Evolutionary conservation across 2,113 vertebrate genomes (phyloP), one percentile per base, ranked within the genome.

Genomic region (Arizona elegans): DNA sequence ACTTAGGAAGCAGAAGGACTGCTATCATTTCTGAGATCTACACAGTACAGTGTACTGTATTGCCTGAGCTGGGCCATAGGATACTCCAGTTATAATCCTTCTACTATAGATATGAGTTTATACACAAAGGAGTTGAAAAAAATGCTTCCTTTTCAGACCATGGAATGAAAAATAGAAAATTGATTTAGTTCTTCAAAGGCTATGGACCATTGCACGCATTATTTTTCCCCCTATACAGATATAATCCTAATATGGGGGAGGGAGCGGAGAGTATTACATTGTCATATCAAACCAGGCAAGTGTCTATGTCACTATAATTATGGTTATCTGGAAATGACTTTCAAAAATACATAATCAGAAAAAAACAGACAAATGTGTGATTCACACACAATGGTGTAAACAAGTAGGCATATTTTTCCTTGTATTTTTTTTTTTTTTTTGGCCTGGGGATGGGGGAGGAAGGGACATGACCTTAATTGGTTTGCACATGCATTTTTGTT

Each of bases 401-500:
- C 54, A 50, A 9, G 54, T 85, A 58, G 47, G 50, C 50, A 92
- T 56, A 21, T 88, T 23, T 54, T 55, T 55, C 47, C 54, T 17
- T 7, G 58, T 21, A 59, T 43, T 81, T 43, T 81, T 81, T 81
- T 21, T 21, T 2, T 43, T 43, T 47, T 47, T 47, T 47, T 43
- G 43, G 43, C 75, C 8, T 8, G 33, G 17, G 33, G 75, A 3
- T 70, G 17, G 75, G 17, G 17, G 75, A 21, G 75, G 33, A 3
- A 81, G 75, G 38, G 75, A 81, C 75, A 81, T 43, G 33, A 43
- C 33, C 43, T 70, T 59, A 90, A 86, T 90, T 86, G 70, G 19
- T 86, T 59, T 93, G 92, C 58, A 56, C 70, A 38, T 86, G 70
- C 17, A 29, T 90, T 93, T 90, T 86, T 89, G 87, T 55, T 75